phyloP scores from a whole-genome alignment of 2,797 vertebrate genomes.

The Mallotus villosus region DNA sequence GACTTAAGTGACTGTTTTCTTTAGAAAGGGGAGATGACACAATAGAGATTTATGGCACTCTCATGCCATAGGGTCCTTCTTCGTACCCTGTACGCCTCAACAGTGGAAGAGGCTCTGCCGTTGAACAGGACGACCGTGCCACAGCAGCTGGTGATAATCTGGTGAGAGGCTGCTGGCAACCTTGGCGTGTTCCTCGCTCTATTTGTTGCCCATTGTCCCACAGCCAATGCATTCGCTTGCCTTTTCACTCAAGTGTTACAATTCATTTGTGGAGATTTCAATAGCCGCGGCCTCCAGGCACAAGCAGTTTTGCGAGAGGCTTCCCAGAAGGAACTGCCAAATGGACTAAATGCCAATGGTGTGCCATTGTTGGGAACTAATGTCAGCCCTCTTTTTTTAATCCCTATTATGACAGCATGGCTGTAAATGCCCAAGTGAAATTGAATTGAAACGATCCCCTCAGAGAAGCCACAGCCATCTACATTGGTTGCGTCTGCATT shows the following conservation, averaged over 20 bases:
- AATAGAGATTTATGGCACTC: constrained; percentile 37
- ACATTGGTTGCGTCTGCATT: background rate
- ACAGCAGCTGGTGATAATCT: constrained; percentile 50
- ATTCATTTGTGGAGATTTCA: constrained; percentile 14
- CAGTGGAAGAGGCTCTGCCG: background rate
- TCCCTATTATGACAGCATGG: constrained; percentile 4
- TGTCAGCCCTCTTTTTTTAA: constrained; percentile 6
- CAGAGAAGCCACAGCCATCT: background rate
- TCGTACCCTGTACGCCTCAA: background rate
- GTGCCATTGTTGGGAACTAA: constrained; percentile 1
- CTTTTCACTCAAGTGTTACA: constrained; percentile 41
- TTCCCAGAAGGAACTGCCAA: background rate
- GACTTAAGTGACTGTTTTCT: constrained; percentile 50
- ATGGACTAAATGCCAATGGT: constrained; percentile 8
- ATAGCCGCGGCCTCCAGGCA: constrained; percentile 4
- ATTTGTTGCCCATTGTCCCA: constrained; percentile 19
- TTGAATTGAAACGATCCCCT: background rate
- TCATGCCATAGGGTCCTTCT: constrained; percentile 11
- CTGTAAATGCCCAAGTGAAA: background rate
- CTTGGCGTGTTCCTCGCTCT: constrained; percentile 19
- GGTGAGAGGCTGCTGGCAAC: constrained; percentile 18
- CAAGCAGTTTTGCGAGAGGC: background rate
- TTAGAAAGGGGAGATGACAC: constrained; percentile 12
- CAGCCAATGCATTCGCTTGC: background rate
- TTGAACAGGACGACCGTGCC: background rate